Evolutionary conservation across 2,888 invertebrate species (phyloP), one percentile per base, ranked within the genome.

Genomic region (Noctua fimbriata): DNA sequence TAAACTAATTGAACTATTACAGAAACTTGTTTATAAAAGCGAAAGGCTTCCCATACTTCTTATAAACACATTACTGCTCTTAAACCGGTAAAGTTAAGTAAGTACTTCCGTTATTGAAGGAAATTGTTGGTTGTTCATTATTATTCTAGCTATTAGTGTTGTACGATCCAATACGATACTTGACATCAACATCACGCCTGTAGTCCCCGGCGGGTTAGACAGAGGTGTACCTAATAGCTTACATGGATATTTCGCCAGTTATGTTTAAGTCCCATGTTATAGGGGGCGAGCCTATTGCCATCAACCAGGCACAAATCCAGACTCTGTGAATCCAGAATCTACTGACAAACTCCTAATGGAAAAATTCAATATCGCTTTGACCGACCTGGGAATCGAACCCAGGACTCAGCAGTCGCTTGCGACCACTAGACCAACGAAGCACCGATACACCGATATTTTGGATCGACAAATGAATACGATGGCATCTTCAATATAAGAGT

Each of bases 21-120:
- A 66, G 14, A 71, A 84, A 84, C 84, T 18, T n/a, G 81, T 75
- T 78, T 63, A 2, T 7, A 74, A 81, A 88, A 80, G 79, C 71
- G 87, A 88, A 88, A 88, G 85, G 63, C 66, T 74, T 83, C 83
- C 69, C 83, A 82, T 78, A 78, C 67, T 16, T 73, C n/a, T 72
- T 69, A 58, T 63, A 69, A 84, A 79, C 67, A 70, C 79, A 79
- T 82, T 77, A 83, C 73, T 67, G 41, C 65, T 75, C 41, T 70
- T 47, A 67, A 70, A 82, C 87, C 79, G 82, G 87, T 83, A 75
- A 73, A 79, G 74, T 83, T 81, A 79, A 83, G 71, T 81, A 81
- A 82, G 77, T 60, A 81, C 79, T 82, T 88, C 88, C 89, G 84
- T 60, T 75, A 69, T 79, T 72, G 52, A 44, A 81, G 87, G 87